A percentile compares a stretch with the other conserved stretches of the same genome.
These are phyloP conservation scores for Chydorus sphaericus DNA, from an alignment of 2,888 invertebrate species.

Conservation along the genomic window DNA sequence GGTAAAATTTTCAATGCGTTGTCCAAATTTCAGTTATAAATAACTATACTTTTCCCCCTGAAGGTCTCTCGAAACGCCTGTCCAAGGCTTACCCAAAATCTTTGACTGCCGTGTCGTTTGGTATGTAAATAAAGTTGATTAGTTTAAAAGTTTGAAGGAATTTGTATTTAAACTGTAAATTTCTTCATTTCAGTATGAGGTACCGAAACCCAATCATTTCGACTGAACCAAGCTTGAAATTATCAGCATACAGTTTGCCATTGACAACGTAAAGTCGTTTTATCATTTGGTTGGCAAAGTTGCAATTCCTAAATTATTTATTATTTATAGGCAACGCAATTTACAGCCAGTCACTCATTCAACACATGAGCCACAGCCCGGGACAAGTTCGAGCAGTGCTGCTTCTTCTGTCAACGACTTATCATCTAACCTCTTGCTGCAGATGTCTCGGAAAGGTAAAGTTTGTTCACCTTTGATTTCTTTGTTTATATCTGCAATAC, in stretches of 20 bases:
- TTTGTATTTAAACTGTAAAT: too few species aligned
- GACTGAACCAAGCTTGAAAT: constrained; percentile 64
- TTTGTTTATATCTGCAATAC: constrained; percentile 15
- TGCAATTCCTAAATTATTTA: background rate
- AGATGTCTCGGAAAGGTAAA: background rate
- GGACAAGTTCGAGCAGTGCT: constrained; percentile 18
- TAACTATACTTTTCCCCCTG: constrained; percentile 16
- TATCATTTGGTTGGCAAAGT: background rate
- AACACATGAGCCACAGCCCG: background rate
- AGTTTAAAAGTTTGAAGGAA: too few species aligned
- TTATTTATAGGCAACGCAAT: constrained; percentile 28
- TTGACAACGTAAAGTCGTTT: constrained; percentile 29
- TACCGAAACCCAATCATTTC: constrained; percentile 4
- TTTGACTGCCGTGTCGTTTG: too few species aligned
- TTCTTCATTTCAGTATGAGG: too few species aligned
- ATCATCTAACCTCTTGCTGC: background rate
- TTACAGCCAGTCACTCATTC: constrained; percentile 20
- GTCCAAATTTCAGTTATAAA: constrained; percentile 13
- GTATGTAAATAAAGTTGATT: too few species aligned
- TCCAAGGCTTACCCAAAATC: too few species aligned
- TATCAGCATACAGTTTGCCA: constrained; percentile 49
- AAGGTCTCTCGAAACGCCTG: constrained; percentile 15
- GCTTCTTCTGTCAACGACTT: constrained; percentile 22
- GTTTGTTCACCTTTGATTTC: constrained; percentile 13
- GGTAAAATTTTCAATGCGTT: constrained; percentile 16